These are phyloP conservation scores for Sphaerophoria taeniata DNA, from an alignment of 2,888 invertebrate species.

Conservation along the genomic window DNA sequence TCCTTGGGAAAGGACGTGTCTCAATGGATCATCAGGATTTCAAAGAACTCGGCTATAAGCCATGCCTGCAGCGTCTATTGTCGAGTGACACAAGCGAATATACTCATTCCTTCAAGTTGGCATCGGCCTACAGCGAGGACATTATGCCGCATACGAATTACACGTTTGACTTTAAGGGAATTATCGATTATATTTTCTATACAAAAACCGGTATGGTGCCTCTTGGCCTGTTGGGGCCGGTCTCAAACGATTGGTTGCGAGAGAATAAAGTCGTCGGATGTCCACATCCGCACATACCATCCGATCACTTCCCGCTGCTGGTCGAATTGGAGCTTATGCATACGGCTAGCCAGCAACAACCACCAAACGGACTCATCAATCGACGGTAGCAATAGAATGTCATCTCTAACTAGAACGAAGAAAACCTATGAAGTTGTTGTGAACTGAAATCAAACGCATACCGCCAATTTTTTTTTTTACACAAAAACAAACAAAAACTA, in stretches of 20 bases:
- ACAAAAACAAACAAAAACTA: conserved; percentile 15
- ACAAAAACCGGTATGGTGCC: conserved; percentile 98
- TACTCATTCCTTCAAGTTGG: conserved; percentile 97
- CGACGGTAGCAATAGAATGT: conserved; percentile 90
- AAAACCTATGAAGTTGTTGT: conserved; percentile 67
- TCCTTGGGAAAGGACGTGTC: conserved; percentile 94
- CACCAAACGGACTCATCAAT: conserved; percentile 91
- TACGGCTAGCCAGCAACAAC: conserved; percentile 87
- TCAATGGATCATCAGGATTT: conserved; percentile 97
- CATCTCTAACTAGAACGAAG: conserved; percentile 54
- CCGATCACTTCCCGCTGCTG: conserved; percentile 96
- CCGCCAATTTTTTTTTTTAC: conserved; percentile 57
- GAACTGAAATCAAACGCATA: conserved; percentile 69
- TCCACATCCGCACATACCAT: conserved; percentile 98
- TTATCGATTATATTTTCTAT: conserved; percentile 99
- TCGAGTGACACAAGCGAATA: conserved; percentile 95
- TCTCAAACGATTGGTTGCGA: conserved; percentile 96
- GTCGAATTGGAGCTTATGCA: conserved; percentile 96
- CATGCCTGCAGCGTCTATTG: conserved; percentile 94
- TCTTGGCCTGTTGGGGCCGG: conserved; percentile 95
- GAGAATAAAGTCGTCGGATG: conserved; percentile 99
- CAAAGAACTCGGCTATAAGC: conserved; percentile 96
- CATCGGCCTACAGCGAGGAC: conserved; percentile 96
- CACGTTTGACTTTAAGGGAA: conserved; percentile 99
- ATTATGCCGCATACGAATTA: conserved; percentile 99